Base-by-base conservation (phyloP, 1,140 invertebrate genomes). In the Drosophila fuyamai region DNA sequence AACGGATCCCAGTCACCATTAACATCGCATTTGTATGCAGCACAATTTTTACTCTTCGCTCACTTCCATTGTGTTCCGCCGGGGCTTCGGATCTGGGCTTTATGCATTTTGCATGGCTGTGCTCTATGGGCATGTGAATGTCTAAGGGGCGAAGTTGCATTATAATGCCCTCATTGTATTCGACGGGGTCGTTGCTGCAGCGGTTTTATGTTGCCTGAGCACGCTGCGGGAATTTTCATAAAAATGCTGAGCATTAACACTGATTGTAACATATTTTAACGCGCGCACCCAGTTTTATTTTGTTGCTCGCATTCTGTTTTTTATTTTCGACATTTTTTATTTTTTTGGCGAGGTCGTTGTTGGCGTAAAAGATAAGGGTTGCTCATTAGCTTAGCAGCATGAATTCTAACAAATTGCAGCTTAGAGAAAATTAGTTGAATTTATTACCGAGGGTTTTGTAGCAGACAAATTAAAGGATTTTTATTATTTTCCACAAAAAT, bases 261-360 rank as follows among this genome's bases (percentile, higher is more conserved):
- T 80, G 83, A 88, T 88, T 88, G 83, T 77, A 89, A 83, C 84
- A 83, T 79, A 86, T 86, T 85, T 85, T 78, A 81, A 63, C 29
- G 29, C 56, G 74, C 82, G 38, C 58, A 63, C 27, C 59, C 72
- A 65, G 71, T 75, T 75, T 75, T 75, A 75, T 75, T 75, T 65
- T 55, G 59, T 75, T 59, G 54, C 14, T 29, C 46, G 10, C 35
- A 16, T 51, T 51, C 9, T 40, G 35, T 14, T 62, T 62, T 62
- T 62, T 29, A 6, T 23, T n/a, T 13, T 47, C 14, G 53, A 16
- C 38, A 13, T 58, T 56, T 43, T 62, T 65, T n/a, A n/a, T n/a
- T 56, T 29, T 62, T 65, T 57, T 29, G 27, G 43, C 29, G 36
- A 38, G 63, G 32, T 57, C 48, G 29, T 41, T 36, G 63, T 53